Evolutionary conservation across 1,140 invertebrate species (phyloP).

Genomic region (Diabrotica virgifera): DNA sequence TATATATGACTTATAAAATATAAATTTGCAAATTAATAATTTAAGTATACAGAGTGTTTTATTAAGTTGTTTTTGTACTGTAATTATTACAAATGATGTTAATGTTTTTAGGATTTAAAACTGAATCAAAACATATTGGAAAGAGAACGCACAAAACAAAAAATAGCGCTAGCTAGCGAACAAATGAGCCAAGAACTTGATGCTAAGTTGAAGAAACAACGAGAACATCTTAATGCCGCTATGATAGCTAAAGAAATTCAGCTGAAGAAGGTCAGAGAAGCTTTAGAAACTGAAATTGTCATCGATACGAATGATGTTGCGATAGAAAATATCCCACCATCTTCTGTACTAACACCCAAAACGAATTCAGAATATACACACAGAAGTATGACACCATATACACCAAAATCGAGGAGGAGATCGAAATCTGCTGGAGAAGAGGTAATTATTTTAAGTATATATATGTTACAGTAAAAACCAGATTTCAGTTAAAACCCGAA

Average conservation of each 20-base stretch:
- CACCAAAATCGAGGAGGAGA: conserved; percentile 11
- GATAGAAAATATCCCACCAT: conserved; percentile 4
- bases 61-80: too few species aligned
- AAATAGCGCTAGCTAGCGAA: conserved; percentile 67
- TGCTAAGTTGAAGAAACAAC: conserved; percentile 63
- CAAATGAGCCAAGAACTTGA: conserved; percentile 65
- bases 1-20: too few species aligned
- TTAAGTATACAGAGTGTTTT: too few species aligned
- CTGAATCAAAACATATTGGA: conserved; percentile 71
- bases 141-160: conserved; percentile 71
- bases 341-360: conserved; percentile 1
- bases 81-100: too few species aligned
- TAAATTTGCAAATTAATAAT: too few species aligned
- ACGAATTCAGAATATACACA: conserved; percentile 4
- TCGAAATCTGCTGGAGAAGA: conserved; percentile 20
- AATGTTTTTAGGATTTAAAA: conserved; percentile 51
- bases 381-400: not conserved
- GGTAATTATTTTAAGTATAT: not conserved
- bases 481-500: too few species aligned
- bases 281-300: conserved; percentile 48
- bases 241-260: conserved; percentile 55
- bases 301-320: not conserved
- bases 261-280: conserved; percentile 52
- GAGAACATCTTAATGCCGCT: conserved; percentile 58
- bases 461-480: too few species aligned